These are phyloP conservation scores for Drosophila neotestacea DNA, from an alignment of 2,888 invertebrate species.

Conservation along the genomic window DNA sequence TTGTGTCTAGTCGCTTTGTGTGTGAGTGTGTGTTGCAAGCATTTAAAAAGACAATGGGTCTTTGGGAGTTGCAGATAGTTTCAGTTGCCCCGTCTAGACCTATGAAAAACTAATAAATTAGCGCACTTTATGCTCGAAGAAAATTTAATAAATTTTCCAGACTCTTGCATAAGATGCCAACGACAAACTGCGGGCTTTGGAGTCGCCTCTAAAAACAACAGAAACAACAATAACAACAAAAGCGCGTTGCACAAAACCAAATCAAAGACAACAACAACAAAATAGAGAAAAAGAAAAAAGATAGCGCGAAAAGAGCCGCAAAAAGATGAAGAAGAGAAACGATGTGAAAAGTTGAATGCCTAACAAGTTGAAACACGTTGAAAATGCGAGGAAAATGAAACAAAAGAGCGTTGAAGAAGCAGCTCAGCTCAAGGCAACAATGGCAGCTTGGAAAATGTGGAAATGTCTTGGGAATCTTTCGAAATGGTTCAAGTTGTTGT, in stretches of 20 bases:
- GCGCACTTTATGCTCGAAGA: conserved; percentile 57
- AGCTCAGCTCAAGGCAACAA: conserved; percentile 26
- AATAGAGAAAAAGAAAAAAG: conserved; percentile 13
- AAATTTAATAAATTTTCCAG: conserved; percentile 68
- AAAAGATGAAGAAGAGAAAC: conserved; percentile 56
- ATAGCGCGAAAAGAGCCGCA: conserved; percentile 31
- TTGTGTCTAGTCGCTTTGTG: neutral
- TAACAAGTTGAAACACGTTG: conserved; percentile 72
- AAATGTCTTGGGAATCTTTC: conserved; percentile 74
- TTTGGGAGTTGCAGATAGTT: conserved; percentile 18
- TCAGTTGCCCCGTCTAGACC: conserved; percentile 17
- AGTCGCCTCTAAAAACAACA: conserved; percentile 19
- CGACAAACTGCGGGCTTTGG: conserved; percentile 5
- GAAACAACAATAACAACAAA: conserved; percentile 35
- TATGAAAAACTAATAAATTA: conserved; percentile 63
- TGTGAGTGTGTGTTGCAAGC: conserved; percentile 17
- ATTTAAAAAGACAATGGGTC: conserved; percentile 18
- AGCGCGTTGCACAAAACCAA: conserved; percentile 61
- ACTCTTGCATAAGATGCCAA: conserved; percentile 52
- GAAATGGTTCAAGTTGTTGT: conserved; percentile 62
- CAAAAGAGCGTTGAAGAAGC: conserved; percentile 57
- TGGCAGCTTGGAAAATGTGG: conserved; percentile 73
- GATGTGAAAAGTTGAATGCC: conserved; percentile 78
- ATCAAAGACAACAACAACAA: conserved; percentile 43
- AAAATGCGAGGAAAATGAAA: conserved; percentile 61